Conservation (phyloP, 1,140 invertebrate species). For the Drosophila navojoa region DNA sequence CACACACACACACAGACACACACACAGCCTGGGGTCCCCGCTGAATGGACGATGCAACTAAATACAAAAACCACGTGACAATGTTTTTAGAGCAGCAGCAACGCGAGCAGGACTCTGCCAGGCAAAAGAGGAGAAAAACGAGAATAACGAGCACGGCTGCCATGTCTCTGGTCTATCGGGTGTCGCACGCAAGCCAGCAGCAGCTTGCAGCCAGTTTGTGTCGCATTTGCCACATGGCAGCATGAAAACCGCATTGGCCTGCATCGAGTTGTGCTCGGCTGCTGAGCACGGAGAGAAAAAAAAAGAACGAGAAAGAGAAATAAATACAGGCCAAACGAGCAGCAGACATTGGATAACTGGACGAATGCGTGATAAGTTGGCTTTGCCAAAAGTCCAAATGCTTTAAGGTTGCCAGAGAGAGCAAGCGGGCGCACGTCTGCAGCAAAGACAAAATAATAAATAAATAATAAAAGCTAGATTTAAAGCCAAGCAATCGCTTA, state of each 20-base stretch:
- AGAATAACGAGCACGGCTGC: not conserved
- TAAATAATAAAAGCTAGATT: no score
- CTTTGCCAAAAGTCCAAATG: slow-evolving; percentile 7
- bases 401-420: not conserved
- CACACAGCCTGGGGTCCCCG: slow-evolving; percentile 3
- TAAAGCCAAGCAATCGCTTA: no score
- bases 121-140: no score
- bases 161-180: slow-evolving; percentile 19
- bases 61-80: slow-evolving; percentile 80
- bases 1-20: no score
- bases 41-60: slow-evolving; percentile 52
- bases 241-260: slow-evolving; percentile 61
- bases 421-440: not conserved
- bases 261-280: slow-evolving; percentile 49
- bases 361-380: slow-evolving; percentile 58
- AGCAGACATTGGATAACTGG: slow-evolving; percentile 45
- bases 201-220: slow-evolving; percentile 44
- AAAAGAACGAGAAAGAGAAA: slow-evolving; percentile 4
- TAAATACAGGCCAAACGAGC: slow-evolving; percentile 14
- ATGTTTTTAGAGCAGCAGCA: slow-evolving; percentile 54
- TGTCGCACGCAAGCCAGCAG: slow-evolving; percentile 3
- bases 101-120: not conserved
- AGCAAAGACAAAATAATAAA: no score
- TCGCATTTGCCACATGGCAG: slow-evolving; percentile 46
- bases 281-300: not conserved